A percentile compares a stretch with the other conserved stretches of the same genome.
phyloP scores from a whole-genome alignment of 2,113 vertebrate species.

The Phylloscopus trochiloides region DNA sequence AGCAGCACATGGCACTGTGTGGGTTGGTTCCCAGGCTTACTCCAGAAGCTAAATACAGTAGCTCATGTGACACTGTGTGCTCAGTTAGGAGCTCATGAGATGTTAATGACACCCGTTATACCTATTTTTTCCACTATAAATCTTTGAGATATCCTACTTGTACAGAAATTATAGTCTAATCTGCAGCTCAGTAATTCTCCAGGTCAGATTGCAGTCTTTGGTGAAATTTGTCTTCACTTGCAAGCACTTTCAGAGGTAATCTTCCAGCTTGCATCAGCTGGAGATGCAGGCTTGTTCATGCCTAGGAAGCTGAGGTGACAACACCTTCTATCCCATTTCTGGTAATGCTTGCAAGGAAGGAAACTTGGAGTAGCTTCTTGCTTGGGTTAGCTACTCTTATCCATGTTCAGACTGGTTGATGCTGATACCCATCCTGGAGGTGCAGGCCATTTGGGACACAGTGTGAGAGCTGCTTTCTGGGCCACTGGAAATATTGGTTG shows the following conservation, averaged over 20 bases:
- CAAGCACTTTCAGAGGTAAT: constrained; percentile 21
- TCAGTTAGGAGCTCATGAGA: neutral
- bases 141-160: neutral
- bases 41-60: neutral
- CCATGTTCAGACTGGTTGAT: neutral
- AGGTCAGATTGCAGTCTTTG: constrained; percentile 10
- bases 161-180: constrained; percentile 10
- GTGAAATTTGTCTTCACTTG: neutral
- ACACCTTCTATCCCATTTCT: neutral
- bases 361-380: neutral
- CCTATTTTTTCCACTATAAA: neutral
- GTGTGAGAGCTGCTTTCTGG: neutral
- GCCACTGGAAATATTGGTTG: neutral
- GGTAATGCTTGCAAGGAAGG: neutral
- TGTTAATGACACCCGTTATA: neutral
- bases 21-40: constrained; percentile 7
- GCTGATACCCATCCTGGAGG: neutral
- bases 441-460: neutral
- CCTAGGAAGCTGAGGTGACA: neutral
- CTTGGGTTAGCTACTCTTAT: neutral
- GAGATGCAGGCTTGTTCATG: neutral
- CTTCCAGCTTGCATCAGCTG: constrained; percentile 23
- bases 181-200: constrained; percentile 66
- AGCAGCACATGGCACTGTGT: constrained; percentile 15
- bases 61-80: neutral